Evolutionary conservation across 2,113 vertebrate species (phyloP).

Genomic region (Collichthys lucidus): DNA sequence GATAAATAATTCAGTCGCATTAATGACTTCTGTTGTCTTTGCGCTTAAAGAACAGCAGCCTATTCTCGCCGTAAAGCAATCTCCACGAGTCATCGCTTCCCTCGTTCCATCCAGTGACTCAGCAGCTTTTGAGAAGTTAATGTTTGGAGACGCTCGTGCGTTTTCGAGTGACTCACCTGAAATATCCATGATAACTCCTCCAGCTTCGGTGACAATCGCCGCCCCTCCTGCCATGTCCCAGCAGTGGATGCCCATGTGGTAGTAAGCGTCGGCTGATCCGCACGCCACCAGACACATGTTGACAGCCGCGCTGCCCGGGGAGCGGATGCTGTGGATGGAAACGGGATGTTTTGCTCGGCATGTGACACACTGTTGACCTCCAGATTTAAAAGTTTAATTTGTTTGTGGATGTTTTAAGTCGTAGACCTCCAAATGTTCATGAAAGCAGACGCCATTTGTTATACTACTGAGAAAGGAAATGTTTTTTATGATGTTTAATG

Average conservation of each 20-base stretch:
- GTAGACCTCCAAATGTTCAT: neutral
- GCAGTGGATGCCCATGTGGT: constrained; percentile 96
- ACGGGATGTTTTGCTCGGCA: constrained; percentile 8
- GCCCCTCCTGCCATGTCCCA: constrained; percentile 98
- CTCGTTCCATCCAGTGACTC: constrained; percentile 43
- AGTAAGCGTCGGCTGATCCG: constrained; percentile 93
- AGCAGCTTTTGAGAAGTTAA: constrained; percentile 20
- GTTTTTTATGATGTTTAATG: no score
- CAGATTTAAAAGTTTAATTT: neutral
- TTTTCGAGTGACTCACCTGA: constrained; percentile 83
- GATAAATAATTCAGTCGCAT: constrained; percentile 51
- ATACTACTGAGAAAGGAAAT: no score
- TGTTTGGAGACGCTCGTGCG: neutral
- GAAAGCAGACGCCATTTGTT: neutral
- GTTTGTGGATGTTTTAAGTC: neutral
- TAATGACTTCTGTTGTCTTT: constrained; percentile 44
- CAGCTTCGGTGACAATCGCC: constrained; percentile 90
- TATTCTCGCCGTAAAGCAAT: neutral
- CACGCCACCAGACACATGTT: constrained; percentile 96
- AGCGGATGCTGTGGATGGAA: constrained; percentile 86
- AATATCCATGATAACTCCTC: constrained; percentile 90
- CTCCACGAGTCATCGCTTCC: neutral
- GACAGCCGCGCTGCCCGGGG: constrained; percentile 93
- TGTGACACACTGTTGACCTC: neutral
- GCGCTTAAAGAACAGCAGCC: constrained; percentile 9